These are phyloP conservation scores for Mastigias papua DNA, from an alignment of 30 jellyfish, hydroid and myxozoan genomes.

Conservation along the genomic window DNA sequence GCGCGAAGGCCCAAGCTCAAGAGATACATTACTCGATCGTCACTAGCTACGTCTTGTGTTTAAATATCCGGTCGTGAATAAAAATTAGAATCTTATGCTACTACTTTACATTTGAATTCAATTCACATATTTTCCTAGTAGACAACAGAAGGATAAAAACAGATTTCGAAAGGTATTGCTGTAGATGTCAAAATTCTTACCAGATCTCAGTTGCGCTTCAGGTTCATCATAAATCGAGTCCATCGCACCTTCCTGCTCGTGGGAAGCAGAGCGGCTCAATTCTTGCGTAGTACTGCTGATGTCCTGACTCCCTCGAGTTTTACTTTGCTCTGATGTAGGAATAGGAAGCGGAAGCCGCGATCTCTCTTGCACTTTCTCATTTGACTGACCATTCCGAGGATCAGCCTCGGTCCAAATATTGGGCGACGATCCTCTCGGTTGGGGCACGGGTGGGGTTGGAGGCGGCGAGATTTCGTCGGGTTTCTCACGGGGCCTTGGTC, in stretches of 20 bases:
- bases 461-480: constrained; percentile 55
- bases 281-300: not conserved
- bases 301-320: constrained; percentile 20
- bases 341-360: constrained; percentile 72
- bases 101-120: too few species aligned
- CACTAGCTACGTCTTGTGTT: too few species aligned
- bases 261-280: constrained; percentile 59
- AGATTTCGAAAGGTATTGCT: not conserved
- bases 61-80: too few species aligned
- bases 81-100: too few species aligned
- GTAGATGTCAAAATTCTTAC: constrained; percentile 25
- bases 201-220: constrained; percentile 89
- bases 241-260: constrained; percentile 49
- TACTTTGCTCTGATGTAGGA: constrained; percentile 6
- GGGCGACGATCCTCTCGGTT: constrained; percentile 58
- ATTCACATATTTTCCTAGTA: too few species aligned
- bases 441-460: constrained; percentile 82
- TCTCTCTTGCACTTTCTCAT: constrained; percentile 37
- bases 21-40: too few species aligned
- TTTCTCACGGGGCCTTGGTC: constrained; percentile 56
- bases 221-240: constrained; percentile 95
- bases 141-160: too few species aligned
- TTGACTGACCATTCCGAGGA: constrained; percentile 38
- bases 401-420: constrained; percentile 23
- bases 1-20: too few species aligned